Evolutionary conservation across 2,113 vertebrate genomes (phyloP), one percentile per base, ranked within the genome.

Genomic region (Riparia riparia): DNA sequence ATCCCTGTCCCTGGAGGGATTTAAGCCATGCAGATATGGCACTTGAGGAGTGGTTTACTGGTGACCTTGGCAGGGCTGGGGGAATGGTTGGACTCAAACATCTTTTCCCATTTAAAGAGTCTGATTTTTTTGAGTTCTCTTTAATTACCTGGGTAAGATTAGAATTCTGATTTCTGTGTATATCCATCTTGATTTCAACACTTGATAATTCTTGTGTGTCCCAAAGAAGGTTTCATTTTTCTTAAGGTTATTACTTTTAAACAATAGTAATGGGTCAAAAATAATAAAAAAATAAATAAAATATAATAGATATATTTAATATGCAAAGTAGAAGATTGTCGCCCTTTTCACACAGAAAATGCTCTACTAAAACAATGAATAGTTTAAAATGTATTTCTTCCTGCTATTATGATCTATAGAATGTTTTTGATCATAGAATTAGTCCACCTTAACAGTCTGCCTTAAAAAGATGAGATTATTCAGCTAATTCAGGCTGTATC

Each of bases 391-490:
- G 3, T 66, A 50, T 76, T 88, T 57, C 37, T 64, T 88, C 37
- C 47, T 78, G n/a, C 44, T 78, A 2, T 41, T 47, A 19, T 49
- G 31, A 89, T 22, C 19, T 60, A 8, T 12, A n/a, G n/a, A 41
- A 14, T 65, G 22, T 71, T 83, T 88, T 45, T 86, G 31, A 60
- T 58, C 29, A 8, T 5, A 69, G 32, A 45, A 70, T n/a, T 53
- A 92, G 82, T 86, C 96, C 80, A 86, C 95, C 95, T 97, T 97
- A 96, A 97, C 92, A 76, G 93, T 90, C 96, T 72, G 41, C 95
- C 92, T 97, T 97, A 97, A 97, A 92, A 91, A 71, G 83, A 96
- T 86, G 80, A 94, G 92, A 96, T 97, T 95, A 95, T 96, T 96
- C 95, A 92, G 80, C 32, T 74, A 74, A 77, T 97, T 79, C 78